phyloP scores from a whole-genome alignment of 2,113 vertebrate genomes.

The Chloroceryle aenea region DNA sequence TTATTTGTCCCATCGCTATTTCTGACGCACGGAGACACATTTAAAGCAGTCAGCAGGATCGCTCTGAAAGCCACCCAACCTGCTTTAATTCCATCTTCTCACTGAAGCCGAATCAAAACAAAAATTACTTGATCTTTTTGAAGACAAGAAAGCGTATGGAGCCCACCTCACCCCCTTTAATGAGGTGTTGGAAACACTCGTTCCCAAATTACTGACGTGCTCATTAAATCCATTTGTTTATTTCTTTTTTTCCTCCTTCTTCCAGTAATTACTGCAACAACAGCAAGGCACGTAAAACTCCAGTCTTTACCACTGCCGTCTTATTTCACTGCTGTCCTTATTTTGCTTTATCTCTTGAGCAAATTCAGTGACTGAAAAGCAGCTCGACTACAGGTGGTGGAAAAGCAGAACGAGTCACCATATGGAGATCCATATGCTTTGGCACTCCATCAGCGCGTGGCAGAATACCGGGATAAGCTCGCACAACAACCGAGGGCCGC shows the following conservation, averaged over 20 bases:
- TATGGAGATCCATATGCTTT: slow-evolving; percentile 71
- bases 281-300: slow-evolving; percentile 42
- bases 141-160: neutral
- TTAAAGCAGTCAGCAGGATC: slow-evolving; percentile 14
- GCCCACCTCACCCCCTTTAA: slow-evolving; percentile 8
- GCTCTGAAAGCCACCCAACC: slow-evolving; percentile 28
- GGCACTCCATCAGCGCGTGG: slow-evolving; percentile 9
- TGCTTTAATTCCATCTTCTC: slow-evolving; percentile 23
- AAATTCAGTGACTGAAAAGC: slow-evolving; percentile 56
- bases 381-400: slow-evolving; percentile 63
- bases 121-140: slow-evolving; percentile 7
- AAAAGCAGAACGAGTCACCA: slow-evolving; percentile 48
- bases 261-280: slow-evolving; percentile 55
- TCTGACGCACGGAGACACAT: slow-evolving; percentile 18
- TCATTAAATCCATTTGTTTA: slow-evolving; percentile 54
- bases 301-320: neutral
- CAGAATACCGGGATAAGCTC: neutral
- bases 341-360: slow-evolving; percentile 52
- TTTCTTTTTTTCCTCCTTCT: neutral
- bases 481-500: neutral
- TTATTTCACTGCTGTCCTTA: slow-evolving; percentile 20
- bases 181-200: slow-evolving; percentile 1
- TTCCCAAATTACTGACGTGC: neutral
- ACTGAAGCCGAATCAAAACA: slow-evolving; percentile 31
- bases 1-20: slow-evolving; percentile 21